phyloP scores from a whole-genome alignment of 1,140 invertebrate species.

The Dreissena rostriformis region DNA sequence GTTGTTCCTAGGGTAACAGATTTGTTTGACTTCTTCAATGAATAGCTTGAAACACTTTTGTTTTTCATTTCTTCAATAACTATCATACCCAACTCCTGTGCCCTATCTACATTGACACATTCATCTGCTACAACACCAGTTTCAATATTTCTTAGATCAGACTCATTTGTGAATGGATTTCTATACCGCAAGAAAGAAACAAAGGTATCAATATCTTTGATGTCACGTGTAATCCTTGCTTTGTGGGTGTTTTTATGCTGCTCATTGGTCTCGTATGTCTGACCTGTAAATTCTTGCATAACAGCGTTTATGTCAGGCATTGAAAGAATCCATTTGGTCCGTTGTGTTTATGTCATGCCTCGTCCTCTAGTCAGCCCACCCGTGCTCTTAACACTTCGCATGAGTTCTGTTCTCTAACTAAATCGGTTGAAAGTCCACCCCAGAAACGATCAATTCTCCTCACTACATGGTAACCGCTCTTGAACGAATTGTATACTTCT shows the following conservation, averaged over 20 bases:
- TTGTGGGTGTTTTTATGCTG: slow-evolving; percentile 51
- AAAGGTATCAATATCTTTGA: slow-evolving; percentile 25
- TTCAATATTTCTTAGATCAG: slow-evolving; percentile 13
- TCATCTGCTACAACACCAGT: neutral
- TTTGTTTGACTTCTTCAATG: slow-evolving; percentile 9
- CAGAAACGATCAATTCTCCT: neutral
- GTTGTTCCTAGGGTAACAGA: neutral
- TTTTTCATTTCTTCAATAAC: neutral
- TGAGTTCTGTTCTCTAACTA: neutral
- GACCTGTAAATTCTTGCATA: slow-evolving; percentile 32
- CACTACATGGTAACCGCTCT: neutral
- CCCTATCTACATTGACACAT: slow-evolving; percentile 6
- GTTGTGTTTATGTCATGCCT: slow-evolving; percentile 1
- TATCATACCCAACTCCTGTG: neutral
- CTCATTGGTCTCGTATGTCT: slow-evolving; percentile 7
- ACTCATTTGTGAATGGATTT: slow-evolving; percentile 1
- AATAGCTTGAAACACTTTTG: neutral
- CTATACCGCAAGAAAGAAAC: neutral
- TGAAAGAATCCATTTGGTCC: slow-evolving; percentile 9
- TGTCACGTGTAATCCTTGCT: slow-evolving; percentile 37
- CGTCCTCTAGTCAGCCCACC: slow-evolving; percentile 1
- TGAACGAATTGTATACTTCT: slow-evolving; percentile 14
- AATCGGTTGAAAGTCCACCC: slow-evolving; percentile 8
- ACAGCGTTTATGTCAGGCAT: slow-evolving; percentile 24
- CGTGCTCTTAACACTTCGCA: slow-evolving; percentile 3